Conservation (phyloP, 2,797 vertebrate species). For the Neostethus bicornis region DNA sequence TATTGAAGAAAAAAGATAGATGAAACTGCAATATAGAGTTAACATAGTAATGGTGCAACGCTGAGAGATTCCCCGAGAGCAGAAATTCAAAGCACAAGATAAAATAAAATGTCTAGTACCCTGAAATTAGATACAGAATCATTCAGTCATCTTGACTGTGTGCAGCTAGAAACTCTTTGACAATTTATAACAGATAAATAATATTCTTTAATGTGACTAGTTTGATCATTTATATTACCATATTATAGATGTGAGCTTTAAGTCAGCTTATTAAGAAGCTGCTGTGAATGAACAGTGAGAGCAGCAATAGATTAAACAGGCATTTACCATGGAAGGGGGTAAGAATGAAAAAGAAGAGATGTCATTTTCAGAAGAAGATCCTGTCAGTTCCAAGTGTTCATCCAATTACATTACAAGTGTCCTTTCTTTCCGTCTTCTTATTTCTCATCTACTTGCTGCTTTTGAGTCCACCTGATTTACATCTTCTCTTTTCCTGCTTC, state of each 20-base stretch:
- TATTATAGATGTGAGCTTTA: constrained; percentile 15
- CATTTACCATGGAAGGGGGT: constrained; percentile 47
- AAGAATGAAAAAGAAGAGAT: constrained; percentile 44
- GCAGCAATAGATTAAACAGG: constrained; percentile 30
- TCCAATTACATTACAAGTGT: constrained; percentile 66
- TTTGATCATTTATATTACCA: constrained; percentile 20
- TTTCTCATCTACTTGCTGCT: constrained; percentile 29
- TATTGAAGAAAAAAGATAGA: constrained; percentile 16
- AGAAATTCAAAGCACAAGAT: constrained; percentile 29
- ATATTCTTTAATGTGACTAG: constrained; percentile 16
- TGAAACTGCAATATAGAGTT: constrained; percentile 17
- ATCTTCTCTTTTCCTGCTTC: constrained; percentile 23
- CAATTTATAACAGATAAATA: not conserved
- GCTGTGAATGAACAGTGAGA: constrained; percentile 42
- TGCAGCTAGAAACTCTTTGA: no score
- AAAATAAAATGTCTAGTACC: constrained; percentile 10
- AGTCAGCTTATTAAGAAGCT: constrained; percentile 30
- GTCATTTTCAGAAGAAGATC: constrained; percentile 63
- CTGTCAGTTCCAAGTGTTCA: constrained; percentile 60
- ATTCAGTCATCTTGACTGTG: no score
- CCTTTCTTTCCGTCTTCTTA: constrained; percentile 32
- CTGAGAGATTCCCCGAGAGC: constrained; percentile 23
- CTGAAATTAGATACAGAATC: not conserved
- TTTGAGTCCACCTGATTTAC: constrained; percentile 49
- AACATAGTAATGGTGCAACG: constrained; percentile 41